phyloP scores from a whole-genome alignment of 2,888 invertebrate genomes.

The Cartodere bifasciata region DNA sequence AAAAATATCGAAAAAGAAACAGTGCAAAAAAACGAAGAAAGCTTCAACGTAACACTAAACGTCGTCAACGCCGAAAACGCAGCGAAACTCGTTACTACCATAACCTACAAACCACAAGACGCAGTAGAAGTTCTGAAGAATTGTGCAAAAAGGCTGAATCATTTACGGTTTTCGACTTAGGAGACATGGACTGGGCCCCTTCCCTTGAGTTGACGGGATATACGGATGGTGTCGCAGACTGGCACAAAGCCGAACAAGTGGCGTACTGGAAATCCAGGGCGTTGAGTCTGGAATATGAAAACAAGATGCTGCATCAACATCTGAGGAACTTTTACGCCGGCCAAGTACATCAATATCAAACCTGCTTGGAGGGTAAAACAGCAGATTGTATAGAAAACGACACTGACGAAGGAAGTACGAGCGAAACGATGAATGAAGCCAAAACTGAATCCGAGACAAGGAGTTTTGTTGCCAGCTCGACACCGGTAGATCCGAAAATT shows the following conservation, averaged over 20 bases:
- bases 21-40: too few relatives aligned
- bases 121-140: conserved; percentile 18
- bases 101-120: conserved; percentile 16
- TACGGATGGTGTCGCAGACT: conserved; percentile 26
- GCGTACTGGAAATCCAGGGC: conserved; percentile 51
- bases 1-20: too few relatives aligned
- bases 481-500: conserved; percentile 26
- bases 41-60: too few relatives aligned
- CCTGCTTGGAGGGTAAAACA: conserved; percentile 16
- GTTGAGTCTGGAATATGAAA: conserved; percentile 44
- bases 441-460: neutral
- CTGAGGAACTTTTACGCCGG: conserved; percentile 31
- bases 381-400: conserved; percentile 9
- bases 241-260: conserved; percentile 44
- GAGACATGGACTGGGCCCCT: conserved; percentile 22
- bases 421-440: conserved; percentile 2
- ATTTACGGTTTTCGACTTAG: conserved; percentile 23
- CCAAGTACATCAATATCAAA: conserved; percentile 14
- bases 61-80: conserved; percentile 17
- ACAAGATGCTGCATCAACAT: conserved; percentile 40
- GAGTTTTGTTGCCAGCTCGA: neutral
- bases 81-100: conserved; percentile 20
- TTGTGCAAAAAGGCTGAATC: conserved; percentile 22
- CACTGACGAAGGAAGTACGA: conserved; percentile 6
- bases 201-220: conserved; percentile 13